Percentiles rank a stretch among this genome's conserved stretches.
Conservation (phyloP, 2,888 invertebrate genomes). For the Cecidostiba fungosa region DNA sequence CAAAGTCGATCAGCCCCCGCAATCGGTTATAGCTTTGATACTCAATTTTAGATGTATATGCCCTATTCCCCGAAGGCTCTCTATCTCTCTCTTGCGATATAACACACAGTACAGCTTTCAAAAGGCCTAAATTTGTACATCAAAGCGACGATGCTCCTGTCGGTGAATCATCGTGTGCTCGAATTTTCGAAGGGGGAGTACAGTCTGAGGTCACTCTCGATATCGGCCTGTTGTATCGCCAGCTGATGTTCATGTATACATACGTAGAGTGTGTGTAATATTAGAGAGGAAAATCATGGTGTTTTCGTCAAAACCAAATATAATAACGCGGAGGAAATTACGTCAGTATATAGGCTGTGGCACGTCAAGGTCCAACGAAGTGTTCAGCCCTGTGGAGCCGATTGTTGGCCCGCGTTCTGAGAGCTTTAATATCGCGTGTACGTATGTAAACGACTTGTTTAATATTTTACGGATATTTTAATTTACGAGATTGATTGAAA, state of each 20-base stretch:
- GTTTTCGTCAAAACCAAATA: not conserved
- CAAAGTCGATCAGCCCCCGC: too few relatives aligned
- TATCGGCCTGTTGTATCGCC: slow-evolving; percentile 19
- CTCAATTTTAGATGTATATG: slow-evolving; percentile 17
- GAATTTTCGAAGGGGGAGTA: slow-evolving; percentile 37
- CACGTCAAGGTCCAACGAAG: slow-evolving; percentile 41
- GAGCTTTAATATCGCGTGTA: not conserved
- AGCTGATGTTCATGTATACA: not conserved
- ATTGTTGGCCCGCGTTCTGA: slow-evolving; percentile 36
- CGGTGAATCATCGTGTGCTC: slow-evolving; percentile 24
- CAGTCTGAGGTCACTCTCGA: not conserved
- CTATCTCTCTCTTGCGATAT: not conserved
- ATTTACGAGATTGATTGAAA: not conserved
- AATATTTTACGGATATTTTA: not conserved
- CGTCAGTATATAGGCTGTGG: not conserved
- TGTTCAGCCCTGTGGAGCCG: slow-evolving; percentile 18
- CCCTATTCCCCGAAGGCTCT: not conserved
- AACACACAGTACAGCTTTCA: not conserved
- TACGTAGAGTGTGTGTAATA: not conserved
- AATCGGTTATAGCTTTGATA: slow-evolving; percentile 2
- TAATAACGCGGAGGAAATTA: slow-evolving; percentile 34
- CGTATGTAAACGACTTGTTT: not conserved
- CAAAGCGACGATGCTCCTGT: slow-evolving; percentile 20
- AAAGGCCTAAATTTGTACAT: slow-evolving; percentile 58
- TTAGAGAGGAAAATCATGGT: too few relatives aligned